These are phyloP conservation scores for Thera britannica DNA, from an alignment of 2,888 invertebrate genomes.

Conservation along the genomic window DNA sequence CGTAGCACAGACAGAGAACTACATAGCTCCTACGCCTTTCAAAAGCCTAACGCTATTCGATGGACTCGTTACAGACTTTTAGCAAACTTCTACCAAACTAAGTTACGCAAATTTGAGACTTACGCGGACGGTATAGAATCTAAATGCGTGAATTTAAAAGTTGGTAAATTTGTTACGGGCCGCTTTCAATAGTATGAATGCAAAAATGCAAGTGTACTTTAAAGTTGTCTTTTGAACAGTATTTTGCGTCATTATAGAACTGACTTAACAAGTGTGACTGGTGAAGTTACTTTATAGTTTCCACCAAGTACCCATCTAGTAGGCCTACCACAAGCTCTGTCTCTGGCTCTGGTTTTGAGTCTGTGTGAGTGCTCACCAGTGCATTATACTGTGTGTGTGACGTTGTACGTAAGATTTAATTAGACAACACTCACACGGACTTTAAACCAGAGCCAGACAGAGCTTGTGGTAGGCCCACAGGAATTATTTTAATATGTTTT, in stretches of 20 bases:
- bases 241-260: constrained; percentile 23
- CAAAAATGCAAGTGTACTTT: constrained; percentile 23
- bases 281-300: neutral
- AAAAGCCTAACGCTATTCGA: constrained; percentile 35
- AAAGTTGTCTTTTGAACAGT: constrained; percentile 14
- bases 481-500: too few relatives aligned
- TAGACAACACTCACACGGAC: too few relatives aligned
- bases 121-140: constrained; percentile 20
- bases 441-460: too few relatives aligned
- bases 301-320: neutral
- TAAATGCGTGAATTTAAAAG: constrained; percentile 19
- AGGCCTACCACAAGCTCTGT: too few relatives aligned
- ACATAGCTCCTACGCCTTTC: constrained; percentile 10
- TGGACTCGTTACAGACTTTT: constrained; percentile 33
- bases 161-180: constrained; percentile 30
- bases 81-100: constrained; percentile 27
- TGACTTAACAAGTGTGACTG: neutral
- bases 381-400: too few relatives aligned
- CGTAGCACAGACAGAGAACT: neutral
- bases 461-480: too few relatives aligned
- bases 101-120: constrained; percentile 31
- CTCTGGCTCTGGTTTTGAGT: too few relatives aligned
- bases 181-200: constrained; percentile 32
- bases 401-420: too few relatives aligned
- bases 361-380: too few relatives aligned